These are phyloP conservation scores for Cyclina sinensis DNA, from an alignment of 1,140 invertebrate species.

Conservation along the genomic window DNA sequence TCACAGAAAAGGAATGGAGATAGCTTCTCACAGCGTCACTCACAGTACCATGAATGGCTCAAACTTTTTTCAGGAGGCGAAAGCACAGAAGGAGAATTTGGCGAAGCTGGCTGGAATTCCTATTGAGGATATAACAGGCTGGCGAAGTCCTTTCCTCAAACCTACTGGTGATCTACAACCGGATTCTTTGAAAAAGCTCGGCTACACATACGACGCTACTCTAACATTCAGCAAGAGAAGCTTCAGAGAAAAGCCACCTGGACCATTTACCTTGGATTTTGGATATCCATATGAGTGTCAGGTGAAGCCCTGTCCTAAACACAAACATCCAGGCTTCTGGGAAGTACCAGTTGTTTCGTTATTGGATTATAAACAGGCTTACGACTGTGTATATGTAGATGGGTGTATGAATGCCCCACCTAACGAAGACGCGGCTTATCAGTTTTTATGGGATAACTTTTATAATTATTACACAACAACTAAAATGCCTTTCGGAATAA, in stretches of 20 bases:
- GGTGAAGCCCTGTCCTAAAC: conserved; percentile 76
- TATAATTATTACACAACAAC: conserved; percentile 76
- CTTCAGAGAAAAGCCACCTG: conserved; percentile 69
- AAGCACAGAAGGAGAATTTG: conserved; percentile 73
- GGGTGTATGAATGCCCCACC: conserved; percentile 77
- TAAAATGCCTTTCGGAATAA: conserved; percentile 79
- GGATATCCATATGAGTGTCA: conserved; percentile 76
- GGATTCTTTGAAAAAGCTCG: conserved; percentile 71
- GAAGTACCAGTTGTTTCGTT: conserved; percentile 80
- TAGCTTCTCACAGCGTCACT: conserved; percentile 94
- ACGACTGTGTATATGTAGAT: conserved; percentile 80
- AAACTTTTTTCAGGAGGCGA: conserved; percentile 72
- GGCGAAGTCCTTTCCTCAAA: conserved; percentile 79
- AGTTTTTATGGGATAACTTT: conserved; percentile 82
- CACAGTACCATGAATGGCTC: conserved; percentile 76
- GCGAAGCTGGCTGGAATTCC: conserved; percentile 73
- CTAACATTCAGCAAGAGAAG: conserved; percentile 75
- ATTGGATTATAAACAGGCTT: conserved; percentile 75
- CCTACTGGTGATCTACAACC: conserved; percentile 76
- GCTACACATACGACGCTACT: conserved; percentile 77
- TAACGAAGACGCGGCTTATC: conserved; percentile 72
- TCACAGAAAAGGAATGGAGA: conserved; percentile 95
- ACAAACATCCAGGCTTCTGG: conserved; percentile 75
- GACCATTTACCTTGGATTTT: conserved; percentile 80
- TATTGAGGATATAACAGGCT: conserved; percentile 73